Percentiles rank a stretch among this genome's conserved stretches.
These are phyloP conservation scores for Pectinophora gossypiella DNA, from an alignment of 1,140 invertebrate genomes.

Conservation along the genomic window DNA sequence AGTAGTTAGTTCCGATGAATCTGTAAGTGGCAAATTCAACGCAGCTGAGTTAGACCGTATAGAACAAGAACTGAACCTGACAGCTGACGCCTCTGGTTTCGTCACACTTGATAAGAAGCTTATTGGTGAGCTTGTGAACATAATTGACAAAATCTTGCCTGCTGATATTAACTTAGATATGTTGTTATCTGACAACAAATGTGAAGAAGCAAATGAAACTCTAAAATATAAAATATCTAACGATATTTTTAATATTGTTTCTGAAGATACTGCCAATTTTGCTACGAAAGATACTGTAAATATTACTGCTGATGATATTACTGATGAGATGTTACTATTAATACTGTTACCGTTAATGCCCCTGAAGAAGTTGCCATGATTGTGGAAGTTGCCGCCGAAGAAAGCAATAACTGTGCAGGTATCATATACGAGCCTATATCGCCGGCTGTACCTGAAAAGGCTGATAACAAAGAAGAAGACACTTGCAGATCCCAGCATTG, in stretches of 20 bases:
- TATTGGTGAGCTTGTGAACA: constrained; percentile 24
- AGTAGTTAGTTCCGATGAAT: not conserved
- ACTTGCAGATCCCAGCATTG: constrained; percentile 10
- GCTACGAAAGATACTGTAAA: too few relatives aligned
- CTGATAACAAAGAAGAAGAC: constrained; percentile 9
- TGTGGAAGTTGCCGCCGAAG: not conserved
- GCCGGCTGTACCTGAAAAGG: constrained; percentile 23
- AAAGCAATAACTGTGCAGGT: not conserved
- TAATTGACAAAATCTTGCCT: constrained; percentile 21
- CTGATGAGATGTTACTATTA: too few relatives aligned
- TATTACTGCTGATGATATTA: too few relatives aligned
- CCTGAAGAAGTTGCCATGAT: too few relatives aligned
- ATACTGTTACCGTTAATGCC: too few relatives aligned
- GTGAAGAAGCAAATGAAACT: not conserved
- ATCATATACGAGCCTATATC: constrained; percentile 42
- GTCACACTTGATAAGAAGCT: constrained; percentile 34
- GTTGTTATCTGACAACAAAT: not conserved
- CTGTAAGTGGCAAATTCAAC: too few relatives aligned
- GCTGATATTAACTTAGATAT: not conserved
- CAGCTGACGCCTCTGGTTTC: constrained; percentile 33
- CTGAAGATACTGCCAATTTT: too few relatives aligned
- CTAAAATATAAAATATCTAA: too few relatives aligned
- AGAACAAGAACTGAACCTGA: constrained; percentile 30
- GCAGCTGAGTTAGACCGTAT: too few relatives aligned
- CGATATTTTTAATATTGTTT: too few relatives aligned